A percentile compares a stretch with the other conserved stretches of the same genome.
phyloP scores from a whole-genome alignment of 2,797 vertebrate species.

The Gallirallus australis region DNA sequence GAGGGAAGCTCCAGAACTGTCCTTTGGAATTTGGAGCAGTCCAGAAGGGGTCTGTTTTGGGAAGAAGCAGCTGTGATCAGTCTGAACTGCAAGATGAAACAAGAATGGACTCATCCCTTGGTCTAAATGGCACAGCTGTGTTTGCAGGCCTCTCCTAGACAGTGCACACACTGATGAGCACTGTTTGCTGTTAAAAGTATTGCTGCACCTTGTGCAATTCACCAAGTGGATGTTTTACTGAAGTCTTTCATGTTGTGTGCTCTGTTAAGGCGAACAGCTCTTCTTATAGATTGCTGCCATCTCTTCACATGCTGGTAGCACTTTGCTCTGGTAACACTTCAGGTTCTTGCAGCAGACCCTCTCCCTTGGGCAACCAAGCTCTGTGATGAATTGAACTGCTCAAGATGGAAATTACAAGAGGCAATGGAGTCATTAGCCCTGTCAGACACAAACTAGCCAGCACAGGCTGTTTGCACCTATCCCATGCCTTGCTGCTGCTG shows the following conservation, averaged over 20 bases:
- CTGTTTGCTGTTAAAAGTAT: background rate
- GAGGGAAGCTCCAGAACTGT: background rate
- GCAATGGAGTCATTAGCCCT: background rate
- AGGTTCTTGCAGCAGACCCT: background rate
- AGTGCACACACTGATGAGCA: background rate
- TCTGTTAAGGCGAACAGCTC: background rate
- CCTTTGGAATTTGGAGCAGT: background rate
- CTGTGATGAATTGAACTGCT: background rate
- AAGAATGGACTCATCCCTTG: background rate
- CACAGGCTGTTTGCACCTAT: background rate
- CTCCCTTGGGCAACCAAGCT: background rate
- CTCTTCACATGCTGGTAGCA: background rate
- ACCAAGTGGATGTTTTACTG: background rate
- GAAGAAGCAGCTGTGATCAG: background rate
- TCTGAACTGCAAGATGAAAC: background rate
- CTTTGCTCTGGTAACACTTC: background rate
- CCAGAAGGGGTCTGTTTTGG: background rate
- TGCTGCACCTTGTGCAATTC: background rate
- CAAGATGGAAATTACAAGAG: background rate
- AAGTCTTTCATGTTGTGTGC: background rate
- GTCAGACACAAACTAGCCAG: background rate
- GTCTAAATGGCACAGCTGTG: fast-evolving
- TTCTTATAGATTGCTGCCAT: background rate
- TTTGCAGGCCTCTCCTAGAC: background rate
- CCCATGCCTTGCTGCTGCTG: background rate